phyloP scores from a whole-genome alignment of 2,888 invertebrate genomes.

The Zele albiditarsus region DNA sequence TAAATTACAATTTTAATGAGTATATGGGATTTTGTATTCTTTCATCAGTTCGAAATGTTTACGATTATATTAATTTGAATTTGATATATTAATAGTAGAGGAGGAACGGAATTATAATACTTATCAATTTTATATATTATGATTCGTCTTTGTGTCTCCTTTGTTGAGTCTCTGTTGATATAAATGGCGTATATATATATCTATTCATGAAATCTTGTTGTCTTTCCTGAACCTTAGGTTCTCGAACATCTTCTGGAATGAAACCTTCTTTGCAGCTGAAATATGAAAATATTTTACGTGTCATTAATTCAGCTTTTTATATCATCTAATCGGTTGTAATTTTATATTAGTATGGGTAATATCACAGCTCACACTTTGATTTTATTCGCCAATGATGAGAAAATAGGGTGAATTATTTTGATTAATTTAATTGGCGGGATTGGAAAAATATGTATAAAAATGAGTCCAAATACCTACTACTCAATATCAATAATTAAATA shows the following conservation, averaged over 20 bases:
- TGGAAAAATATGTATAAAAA: not conserved
- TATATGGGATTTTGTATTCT: not conserved
- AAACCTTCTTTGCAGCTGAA: no score
- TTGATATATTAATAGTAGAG: not conserved
- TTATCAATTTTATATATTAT: conserved; percentile 46
- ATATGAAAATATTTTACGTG: no score
- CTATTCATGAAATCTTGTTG: no score
- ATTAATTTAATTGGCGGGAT: not conserved
- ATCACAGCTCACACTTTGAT: no score
- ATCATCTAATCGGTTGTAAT: no score
- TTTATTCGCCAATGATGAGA: no score
- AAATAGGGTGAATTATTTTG: no score
- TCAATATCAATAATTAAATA: conserved; percentile 15
- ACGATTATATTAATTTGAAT: not conserved
- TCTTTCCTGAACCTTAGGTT: no score
- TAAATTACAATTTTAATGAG: not conserved
- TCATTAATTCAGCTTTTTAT: no score
- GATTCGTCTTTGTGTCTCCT: conserved; percentile 67
- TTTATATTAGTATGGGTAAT: no score
- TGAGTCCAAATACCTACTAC: not conserved
- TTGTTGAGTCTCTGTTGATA: conserved; percentile 57
- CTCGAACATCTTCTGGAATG: no score
- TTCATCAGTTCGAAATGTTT: not conserved
- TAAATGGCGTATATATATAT: no score
- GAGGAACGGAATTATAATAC: not conserved